Evolutionary conservation across 2,113 vertebrate species (phyloP).

Genomic region (Irena cyanogastra): DNA sequence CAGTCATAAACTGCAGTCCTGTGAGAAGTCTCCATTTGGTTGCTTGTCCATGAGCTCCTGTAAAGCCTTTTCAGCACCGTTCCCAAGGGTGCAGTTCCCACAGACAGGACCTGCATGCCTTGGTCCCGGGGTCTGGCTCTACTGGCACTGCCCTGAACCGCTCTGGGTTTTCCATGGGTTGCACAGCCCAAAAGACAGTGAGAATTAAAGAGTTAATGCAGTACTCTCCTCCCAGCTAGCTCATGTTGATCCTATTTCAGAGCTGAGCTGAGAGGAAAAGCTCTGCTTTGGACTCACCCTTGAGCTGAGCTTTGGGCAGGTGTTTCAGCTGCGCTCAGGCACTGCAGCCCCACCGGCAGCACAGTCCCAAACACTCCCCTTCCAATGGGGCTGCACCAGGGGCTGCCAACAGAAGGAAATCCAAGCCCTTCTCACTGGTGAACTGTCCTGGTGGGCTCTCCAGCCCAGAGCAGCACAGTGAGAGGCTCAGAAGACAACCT

Average conservation of each 20-base stretch:
- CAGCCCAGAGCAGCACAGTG: not conserved
- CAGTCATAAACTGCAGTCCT: not conserved
- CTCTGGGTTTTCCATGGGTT: not conserved
- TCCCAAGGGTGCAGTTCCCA: not conserved
- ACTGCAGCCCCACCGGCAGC: not conserved
- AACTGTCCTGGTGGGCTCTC: not conserved
- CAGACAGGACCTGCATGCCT: not conserved
- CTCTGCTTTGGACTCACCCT: not conserved
- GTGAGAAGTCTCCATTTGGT: not conserved
- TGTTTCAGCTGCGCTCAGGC: not conserved
- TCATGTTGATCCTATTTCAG: not conserved
- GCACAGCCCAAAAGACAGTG: not conserved
- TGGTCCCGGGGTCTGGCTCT: not conserved
- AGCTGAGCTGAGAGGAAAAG: not conserved
- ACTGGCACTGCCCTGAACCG: not conserved
- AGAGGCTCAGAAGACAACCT: not conserved
- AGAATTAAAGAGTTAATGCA: not conserved
- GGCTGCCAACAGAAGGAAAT: not conserved
- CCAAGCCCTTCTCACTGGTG: not conserved
- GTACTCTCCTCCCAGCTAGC: not conserved
- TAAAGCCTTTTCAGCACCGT: not conserved
- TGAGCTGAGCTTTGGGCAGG: not conserved
- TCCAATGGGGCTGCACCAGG: rapidly evolving
- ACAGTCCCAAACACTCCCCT: not conserved
- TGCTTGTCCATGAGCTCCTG: not conserved